Evolutionary conservation across 2,888 invertebrate genomes (phyloP).

Genomic region (Diabrotica balteata): DNA sequence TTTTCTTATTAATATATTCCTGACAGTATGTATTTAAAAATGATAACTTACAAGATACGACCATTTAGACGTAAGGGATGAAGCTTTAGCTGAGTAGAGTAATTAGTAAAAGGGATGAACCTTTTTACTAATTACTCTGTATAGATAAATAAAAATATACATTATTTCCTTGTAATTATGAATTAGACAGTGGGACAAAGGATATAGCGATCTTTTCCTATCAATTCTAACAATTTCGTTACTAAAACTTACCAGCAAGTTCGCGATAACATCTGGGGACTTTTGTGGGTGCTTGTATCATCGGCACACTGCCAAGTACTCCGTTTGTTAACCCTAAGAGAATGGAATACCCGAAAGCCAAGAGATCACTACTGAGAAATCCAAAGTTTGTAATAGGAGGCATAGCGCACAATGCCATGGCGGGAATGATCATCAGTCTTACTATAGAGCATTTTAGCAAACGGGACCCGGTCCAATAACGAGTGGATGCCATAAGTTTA

Average conservation of each 20-base stretch:
- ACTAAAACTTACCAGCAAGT: slow-evolving; percentile 73
- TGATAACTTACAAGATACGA: too few species aligned
- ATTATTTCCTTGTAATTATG: too few species aligned
- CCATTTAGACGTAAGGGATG: too few species aligned
- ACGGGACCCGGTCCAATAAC: slow-evolving; percentile 83
- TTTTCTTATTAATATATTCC: too few species aligned
- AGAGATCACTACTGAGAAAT: slow-evolving; percentile 72
- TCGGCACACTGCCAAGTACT: slow-evolving; percentile 88
- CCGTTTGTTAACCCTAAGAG: slow-evolving; percentile 85
- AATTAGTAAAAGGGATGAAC: too few species aligned
- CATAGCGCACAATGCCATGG: slow-evolving; percentile 82
- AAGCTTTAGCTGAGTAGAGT: too few species aligned
- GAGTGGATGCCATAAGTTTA: slow-evolving; percentile 79
- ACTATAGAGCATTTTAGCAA: slow-evolving; percentile 77
- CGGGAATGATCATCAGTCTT: slow-evolving; percentile 78
- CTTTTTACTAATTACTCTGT: too few species aligned
- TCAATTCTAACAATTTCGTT: too few species aligned
- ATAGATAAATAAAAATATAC: too few species aligned
- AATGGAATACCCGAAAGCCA: slow-evolving; percentile 72
- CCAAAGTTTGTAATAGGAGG: slow-evolving; percentile 66
- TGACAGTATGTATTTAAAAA: too few species aligned
- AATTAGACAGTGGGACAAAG: too few species aligned
- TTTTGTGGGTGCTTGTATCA: slow-evolving; percentile 88
- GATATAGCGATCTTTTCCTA: too few species aligned
- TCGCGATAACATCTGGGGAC: slow-evolving; percentile 87